phyloP scores from a whole-genome alignment of 2,113 vertebrate genomes.

The Columba janthina region DNA sequence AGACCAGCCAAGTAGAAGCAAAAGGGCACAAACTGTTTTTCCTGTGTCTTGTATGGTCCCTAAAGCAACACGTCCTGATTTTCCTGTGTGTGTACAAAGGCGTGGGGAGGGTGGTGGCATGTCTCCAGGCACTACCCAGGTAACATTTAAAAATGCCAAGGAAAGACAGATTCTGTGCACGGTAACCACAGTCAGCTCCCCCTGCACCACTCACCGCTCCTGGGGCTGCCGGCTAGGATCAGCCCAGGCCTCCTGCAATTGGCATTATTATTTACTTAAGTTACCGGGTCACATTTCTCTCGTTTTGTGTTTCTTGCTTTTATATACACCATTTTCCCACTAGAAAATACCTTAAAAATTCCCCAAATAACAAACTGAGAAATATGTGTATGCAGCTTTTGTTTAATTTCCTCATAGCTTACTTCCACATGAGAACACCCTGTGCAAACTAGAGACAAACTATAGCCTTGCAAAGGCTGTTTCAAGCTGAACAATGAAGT shows the following conservation, averaged over 20 bases:
- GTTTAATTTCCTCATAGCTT: not conserved
- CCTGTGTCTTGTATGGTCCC: not conserved
- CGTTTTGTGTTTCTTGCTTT: not conserved
- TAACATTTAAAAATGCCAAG: not conserved
- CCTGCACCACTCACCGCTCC: rapidly evolving
- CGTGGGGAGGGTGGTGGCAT: rapidly evolving
- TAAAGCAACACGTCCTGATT: not conserved
- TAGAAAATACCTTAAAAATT: not conserved
- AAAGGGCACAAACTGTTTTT: not conserved
- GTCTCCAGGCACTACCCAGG: not conserved
- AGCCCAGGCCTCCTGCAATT: not conserved
- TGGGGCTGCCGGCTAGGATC: not conserved
- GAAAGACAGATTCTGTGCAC: not conserved
- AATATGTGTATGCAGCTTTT: not conserved
- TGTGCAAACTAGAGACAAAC: not conserved
- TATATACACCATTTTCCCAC: not conserved
- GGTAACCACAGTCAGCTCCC: not conserved
- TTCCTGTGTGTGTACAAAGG: not conserved
- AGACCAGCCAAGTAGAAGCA: not conserved
- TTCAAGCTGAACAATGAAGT: not conserved
- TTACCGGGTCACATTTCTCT: not conserved
- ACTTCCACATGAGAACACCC: not conserved
- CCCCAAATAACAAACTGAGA: not conserved
- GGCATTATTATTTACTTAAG: not conserved
- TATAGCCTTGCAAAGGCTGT: not conserved